Conservation (phyloP, 2,113 vertebrate species). For the Ramphastos sulfuratus region DNA sequence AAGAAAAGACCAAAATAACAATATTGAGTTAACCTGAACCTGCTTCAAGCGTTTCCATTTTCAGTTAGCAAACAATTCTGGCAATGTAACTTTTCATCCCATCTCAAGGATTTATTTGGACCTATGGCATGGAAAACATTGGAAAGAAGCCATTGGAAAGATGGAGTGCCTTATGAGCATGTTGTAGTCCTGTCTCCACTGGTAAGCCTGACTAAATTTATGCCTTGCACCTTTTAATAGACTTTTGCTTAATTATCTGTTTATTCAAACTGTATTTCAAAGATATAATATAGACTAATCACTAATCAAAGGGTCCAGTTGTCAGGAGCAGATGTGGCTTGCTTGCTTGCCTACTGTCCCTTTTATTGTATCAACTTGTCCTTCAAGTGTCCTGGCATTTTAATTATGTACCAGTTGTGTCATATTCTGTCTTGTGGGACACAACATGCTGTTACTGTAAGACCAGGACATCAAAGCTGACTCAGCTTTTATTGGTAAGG, state of each 20-base stretch:
- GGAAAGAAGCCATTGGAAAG: not conserved
- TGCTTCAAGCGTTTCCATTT: not conserved
- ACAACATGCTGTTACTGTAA: slow-evolving; percentile 19
- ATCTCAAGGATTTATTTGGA: not conserved
- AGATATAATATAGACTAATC: not conserved
- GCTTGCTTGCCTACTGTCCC: not conserved
- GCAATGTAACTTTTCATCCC: not conserved
- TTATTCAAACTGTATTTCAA: not conserved
- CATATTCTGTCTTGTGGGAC: slow-evolving; percentile 14
- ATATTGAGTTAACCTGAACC: not conserved
- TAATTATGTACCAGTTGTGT: slow-evolving; percentile 6
- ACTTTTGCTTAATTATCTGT: not conserved
- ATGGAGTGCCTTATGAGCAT: not conserved
- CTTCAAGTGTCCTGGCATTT: slow-evolving; percentile 1
- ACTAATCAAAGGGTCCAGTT: not conserved
- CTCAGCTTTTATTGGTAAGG: slow-evolving; percentile 10
- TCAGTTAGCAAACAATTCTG: not conserved
- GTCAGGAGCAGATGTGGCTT: not conserved
- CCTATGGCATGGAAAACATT: not conserved
- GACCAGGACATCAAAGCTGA: slow-evolving; percentile 26
- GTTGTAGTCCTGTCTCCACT: not conserved
- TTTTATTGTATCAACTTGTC: slow-evolving; percentile 10
- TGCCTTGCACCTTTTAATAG: not conserved
- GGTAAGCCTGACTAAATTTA: not conserved
- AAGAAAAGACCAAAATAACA: not conserved